These are phyloP conservation scores for Drosophila prostipennis DNA, from an alignment of 2,888 invertebrate genomes.

Conservation along the genomic window DNA sequence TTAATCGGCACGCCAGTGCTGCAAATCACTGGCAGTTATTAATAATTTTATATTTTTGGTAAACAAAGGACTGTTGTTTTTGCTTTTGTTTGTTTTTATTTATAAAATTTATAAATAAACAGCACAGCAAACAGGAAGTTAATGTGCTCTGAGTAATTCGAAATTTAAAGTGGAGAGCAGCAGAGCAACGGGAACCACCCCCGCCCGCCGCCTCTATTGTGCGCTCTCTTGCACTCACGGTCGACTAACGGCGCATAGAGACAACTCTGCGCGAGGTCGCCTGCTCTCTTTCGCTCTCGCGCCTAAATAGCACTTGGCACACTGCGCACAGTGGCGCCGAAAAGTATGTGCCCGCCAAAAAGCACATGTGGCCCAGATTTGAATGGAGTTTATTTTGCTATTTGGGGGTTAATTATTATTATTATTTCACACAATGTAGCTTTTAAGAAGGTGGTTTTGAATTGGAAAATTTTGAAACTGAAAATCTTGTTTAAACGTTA, in stretches of 20 bases:
- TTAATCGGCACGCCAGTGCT: background rate
- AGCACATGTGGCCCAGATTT: no score
- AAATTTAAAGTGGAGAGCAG: background rate
- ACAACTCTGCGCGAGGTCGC: conserved; percentile 6
- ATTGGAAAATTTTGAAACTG: no score
- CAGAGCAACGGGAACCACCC: background rate
- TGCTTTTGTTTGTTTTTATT: background rate
- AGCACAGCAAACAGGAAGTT: background rate
- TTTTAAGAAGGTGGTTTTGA: no score
- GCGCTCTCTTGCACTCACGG: conserved; percentile 21
- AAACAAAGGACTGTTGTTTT: background rate
- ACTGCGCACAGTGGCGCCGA: conserved; percentile 1
- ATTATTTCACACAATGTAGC: no score
- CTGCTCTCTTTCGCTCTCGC: conserved; percentile 7
- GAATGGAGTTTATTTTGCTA: no score
- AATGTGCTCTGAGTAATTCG: no score
- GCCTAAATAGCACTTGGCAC: background rate
- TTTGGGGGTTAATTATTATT: no score
- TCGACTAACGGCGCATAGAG: conserved; percentile 6
- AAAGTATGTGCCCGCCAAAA: background rate
- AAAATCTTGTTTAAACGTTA: no score
- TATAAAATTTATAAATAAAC: background rate
- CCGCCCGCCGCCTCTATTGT: conserved; percentile 7
- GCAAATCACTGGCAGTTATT: background rate
- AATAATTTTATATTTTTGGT: background rate